Evolutionary conservation across 2,113 vertebrate species (phyloP).

Genomic region (Clarias macrocephalus): DNA sequence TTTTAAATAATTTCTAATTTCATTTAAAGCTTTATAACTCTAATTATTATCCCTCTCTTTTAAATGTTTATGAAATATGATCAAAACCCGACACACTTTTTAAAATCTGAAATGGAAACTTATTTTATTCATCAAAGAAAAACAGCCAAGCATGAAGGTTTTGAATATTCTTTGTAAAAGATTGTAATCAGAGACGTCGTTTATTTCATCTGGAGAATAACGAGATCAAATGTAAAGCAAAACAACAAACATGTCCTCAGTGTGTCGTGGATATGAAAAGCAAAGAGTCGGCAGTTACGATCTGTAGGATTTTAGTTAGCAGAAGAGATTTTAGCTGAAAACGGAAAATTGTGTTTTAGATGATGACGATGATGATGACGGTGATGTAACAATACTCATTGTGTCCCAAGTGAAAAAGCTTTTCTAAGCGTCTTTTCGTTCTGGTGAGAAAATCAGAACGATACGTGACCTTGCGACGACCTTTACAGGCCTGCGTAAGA

Average conservation of each 20-base stretch:
- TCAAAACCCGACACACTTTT: not conserved
- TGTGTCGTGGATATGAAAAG: too few relatives aligned
- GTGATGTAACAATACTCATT: not conserved
- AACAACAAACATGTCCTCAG: too few relatives aligned
- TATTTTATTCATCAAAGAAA: not conserved
- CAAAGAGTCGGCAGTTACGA: too few relatives aligned
- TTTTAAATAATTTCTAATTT: too few relatives aligned
- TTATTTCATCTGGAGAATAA: not conserved
- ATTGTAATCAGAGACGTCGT: not conserved
- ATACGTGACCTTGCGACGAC: not conserved
- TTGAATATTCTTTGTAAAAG: not conserved
- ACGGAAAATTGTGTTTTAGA: not conserved
- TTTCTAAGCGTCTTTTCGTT: not conserved
- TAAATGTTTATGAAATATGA: not conserved
- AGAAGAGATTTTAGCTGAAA: too few relatives aligned
- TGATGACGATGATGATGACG: not conserved
- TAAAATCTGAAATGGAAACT: not conserved
- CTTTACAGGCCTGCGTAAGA: not conserved
- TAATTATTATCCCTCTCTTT: not conserved
- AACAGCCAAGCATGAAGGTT: not conserved
- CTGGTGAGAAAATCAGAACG: not conserved
- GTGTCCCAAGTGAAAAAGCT: not conserved
- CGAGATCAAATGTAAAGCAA: not conserved
- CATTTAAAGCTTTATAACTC: not conserved
- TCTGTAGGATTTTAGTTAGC: too few relatives aligned